phyloP scores from a whole-genome alignment of 2,888 invertebrate genomes.

The Nudaria mundana region DNA sequence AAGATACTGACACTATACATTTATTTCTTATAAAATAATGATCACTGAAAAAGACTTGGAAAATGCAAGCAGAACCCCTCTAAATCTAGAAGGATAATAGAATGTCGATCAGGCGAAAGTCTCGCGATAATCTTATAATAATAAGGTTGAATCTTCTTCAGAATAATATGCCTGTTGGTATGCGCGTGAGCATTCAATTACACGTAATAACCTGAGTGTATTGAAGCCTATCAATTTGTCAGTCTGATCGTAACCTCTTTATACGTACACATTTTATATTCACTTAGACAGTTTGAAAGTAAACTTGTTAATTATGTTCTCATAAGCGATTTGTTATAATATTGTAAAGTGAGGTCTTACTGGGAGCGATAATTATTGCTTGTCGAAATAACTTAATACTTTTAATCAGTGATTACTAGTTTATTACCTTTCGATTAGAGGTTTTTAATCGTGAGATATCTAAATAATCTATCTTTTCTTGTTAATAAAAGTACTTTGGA shows the following conservation, averaged over 20 bases:
- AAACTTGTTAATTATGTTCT: slow-evolving; percentile 68
- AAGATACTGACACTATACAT: not conserved
- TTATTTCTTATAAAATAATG: not conserved
- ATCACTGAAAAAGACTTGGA: not conserved
- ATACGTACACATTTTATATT: slow-evolving; percentile 36
- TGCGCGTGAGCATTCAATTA: slow-evolving; percentile 70
- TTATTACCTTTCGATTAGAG: not conserved
- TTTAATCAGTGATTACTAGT: not conserved
- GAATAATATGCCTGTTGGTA: slow-evolving; percentile 29
- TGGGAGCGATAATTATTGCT: slow-evolving; percentile 15
- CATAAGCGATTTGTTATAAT: slow-evolving; percentile 63
- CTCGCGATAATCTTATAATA: too few species aligned
- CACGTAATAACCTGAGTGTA: slow-evolving; percentile 56
- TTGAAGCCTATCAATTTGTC: slow-evolving; percentile 66
- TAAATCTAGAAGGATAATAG: not conserved
- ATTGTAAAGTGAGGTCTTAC: slow-evolving; percentile 37
- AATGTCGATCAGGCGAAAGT: too few species aligned
- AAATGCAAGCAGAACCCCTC: not conserved
- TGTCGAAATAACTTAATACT: slow-evolving; percentile 20
- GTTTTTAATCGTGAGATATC: not conserved
- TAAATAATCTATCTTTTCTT: not conserved
- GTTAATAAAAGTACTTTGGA: not conserved
- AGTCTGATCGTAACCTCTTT: slow-evolving; percentile 46
- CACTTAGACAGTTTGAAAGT: slow-evolving; percentile 70
- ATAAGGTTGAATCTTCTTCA: slow-evolving; percentile 19